Evolutionary conservation across 92 coral and sea anemone genomes (phyloP).

Genomic region (Siderastrea radians): DNA sequence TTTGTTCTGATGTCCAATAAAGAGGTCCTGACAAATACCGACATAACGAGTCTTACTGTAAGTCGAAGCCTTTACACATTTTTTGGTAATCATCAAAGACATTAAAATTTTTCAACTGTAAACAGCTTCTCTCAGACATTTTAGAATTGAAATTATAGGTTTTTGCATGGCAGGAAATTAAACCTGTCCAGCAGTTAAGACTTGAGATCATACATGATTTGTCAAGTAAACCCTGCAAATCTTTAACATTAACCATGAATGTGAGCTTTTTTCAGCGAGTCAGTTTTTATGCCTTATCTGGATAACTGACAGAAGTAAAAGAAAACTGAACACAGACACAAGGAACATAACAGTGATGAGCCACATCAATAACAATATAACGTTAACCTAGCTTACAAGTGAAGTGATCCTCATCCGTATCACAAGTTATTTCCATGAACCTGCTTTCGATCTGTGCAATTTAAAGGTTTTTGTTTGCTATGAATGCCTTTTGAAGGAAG

Average conservation of each 20-base stretch:
- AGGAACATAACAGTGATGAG: neutral
- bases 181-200: neutral
- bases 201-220: neutral
- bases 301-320: neutral
- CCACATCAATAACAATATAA: neutral
- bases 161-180: neutral
- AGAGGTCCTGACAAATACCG: neutral
- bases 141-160: neutral
- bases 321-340: neutral
- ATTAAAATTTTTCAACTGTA: too few species aligned
- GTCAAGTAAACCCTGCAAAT: neutral
- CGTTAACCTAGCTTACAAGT: conserved; percentile 49
- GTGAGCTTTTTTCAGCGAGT: neutral
- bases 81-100: neutral
- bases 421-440: neutral
- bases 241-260: too few species aligned
- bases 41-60: too few species aligned
- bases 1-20: neutral
- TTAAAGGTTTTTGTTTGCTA: neutral
- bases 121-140: neutral
- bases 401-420: conserved; percentile 51
- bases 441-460: neutral
- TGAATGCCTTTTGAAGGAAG: neutral
- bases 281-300: neutral
- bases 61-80: too few species aligned